Conservation (phyloP, 2,113 vertebrate genomes). For the Paralichthys olivaceus region DNA sequence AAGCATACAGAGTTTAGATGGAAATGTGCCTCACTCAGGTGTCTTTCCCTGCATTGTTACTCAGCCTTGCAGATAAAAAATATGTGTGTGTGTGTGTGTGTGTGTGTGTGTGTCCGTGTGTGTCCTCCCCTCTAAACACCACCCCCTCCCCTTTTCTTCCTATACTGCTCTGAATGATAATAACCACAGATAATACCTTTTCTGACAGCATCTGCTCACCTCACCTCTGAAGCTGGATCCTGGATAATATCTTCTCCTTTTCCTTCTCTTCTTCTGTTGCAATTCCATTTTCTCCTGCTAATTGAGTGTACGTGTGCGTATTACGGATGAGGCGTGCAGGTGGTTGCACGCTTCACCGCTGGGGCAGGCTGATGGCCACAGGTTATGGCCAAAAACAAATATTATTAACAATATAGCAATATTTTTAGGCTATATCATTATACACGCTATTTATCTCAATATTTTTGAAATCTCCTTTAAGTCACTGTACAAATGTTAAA, state of each 20-base stretch:
- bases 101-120: slow-evolving; percentile 5
- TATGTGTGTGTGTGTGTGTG: slow-evolving; percentile 11
- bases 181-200: slow-evolving; percentile 40
- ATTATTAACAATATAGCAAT: too few relatives aligned
- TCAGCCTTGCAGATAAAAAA: slow-evolving; percentile 45
- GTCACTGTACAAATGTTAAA: too few relatives aligned
- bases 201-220: slow-evolving; percentile 31
- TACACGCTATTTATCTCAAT: too few relatives aligned
- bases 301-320: slow-evolving; percentile 1
- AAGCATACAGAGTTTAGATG: slow-evolving; percentile 53
- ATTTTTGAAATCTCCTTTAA: too few relatives aligned
- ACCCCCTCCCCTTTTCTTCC: not conserved
- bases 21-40: slow-evolving; percentile 61
- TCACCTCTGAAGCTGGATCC: slow-evolving; percentile 21
- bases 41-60: slow-evolving; percentile 14
- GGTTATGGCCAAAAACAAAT: too few relatives aligned
- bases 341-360: slow-evolving; percentile 31
- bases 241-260: slow-evolving; percentile 17
- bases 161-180: slow-evolving; percentile 55
- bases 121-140: slow-evolving; percentile 24
- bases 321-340: slow-evolving; percentile 27
- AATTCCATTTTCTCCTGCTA: slow-evolving; percentile 6
- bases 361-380: slow-evolving; percentile 37
- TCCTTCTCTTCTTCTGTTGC: not conserved
- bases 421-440: too few relatives aligned